Evolutionary conservation across 1,140 invertebrate species (phyloP).

Genomic region (Megathymus violae): DNA sequence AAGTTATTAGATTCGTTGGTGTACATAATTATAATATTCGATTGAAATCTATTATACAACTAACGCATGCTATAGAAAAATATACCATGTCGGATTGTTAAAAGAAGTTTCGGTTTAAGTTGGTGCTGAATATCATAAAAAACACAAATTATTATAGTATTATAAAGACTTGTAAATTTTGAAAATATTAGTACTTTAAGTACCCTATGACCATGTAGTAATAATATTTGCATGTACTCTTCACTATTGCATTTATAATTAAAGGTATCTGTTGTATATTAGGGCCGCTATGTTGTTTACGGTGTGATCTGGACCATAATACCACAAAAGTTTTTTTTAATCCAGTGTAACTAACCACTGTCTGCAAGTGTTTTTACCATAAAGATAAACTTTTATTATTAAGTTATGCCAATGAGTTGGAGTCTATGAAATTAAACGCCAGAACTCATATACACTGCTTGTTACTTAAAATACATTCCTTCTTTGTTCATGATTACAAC

Average conservation of each 20-base stretch:
- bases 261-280: slow-evolving; percentile 52
- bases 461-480: slow-evolving; percentile 59
- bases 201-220: slow-evolving; percentile 43
- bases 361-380: no score
- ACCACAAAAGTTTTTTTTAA: not conserved
- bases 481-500: slow-evolving; percentile 45
- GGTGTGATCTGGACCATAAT: slow-evolving; percentile 3
- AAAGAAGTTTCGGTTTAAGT: slow-evolving; percentile 42
- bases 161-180: slow-evolving; percentile 33
- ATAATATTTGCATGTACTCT: slow-evolving; percentile 43
- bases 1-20: slow-evolving; percentile 45
- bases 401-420: not conserved
- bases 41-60: slow-evolving; percentile 37
- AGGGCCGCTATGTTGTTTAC: not conserved
- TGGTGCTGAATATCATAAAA: slow-evolving; percentile 60
- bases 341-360: not conserved
- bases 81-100: slow-evolving; percentile 37
- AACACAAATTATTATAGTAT: slow-evolving; percentile 33
- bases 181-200: slow-evolving; percentile 55
- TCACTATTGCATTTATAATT: slow-evolving; percentile 47
- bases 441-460: not conserved
- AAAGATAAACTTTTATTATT: not conserved
- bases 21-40: slow-evolving; percentile 38
- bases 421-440: not conserved
- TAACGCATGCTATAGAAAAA: slow-evolving; percentile 35